Percentiles rank a stretch among this genome's conserved stretches.
Conservation (phyloP, 2,113 vertebrate genomes). For the Ranitomeya imitator region DNA sequence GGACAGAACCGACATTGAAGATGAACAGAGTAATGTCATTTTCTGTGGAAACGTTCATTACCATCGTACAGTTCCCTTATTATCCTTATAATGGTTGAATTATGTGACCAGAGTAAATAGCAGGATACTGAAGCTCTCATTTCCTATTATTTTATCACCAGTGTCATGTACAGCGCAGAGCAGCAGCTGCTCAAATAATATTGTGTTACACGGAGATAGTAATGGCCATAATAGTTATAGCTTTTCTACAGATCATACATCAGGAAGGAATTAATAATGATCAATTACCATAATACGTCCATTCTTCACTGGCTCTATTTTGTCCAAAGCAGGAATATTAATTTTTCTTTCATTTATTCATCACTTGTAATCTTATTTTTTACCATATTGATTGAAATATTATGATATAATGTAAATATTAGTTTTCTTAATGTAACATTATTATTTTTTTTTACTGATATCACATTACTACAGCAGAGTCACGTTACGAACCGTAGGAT, state of each 20-base stretch:
- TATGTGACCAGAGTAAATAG: background rate
- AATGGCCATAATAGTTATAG: background rate
- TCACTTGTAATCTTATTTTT: background rate
- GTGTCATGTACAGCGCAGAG: background rate
- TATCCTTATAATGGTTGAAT: background rate
- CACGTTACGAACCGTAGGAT: too few species aligned
- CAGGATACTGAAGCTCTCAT: background rate
- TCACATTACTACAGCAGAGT: background rate
- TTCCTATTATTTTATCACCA: background rate
- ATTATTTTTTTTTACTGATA: background rate
- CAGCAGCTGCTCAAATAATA: conserved; percentile 10
- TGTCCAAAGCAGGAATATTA: background rate
- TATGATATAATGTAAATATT: background rate
- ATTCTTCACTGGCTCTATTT: background rate
- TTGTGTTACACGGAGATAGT: background rate
- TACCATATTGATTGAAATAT: background rate
- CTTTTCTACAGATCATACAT: background rate
- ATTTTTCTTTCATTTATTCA: background rate
- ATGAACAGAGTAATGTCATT: background rate
- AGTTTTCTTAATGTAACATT: background rate
- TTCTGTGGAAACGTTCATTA: background rate
- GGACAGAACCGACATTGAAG: background rate
- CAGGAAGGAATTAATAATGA: background rate
- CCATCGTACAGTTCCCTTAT: background rate
- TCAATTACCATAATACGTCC: background rate